Evolutionary conservation across 2,888 invertebrate species (phyloP), one percentile per base, ranked within the genome.

Genomic region (Byasa hedistus): DNA sequence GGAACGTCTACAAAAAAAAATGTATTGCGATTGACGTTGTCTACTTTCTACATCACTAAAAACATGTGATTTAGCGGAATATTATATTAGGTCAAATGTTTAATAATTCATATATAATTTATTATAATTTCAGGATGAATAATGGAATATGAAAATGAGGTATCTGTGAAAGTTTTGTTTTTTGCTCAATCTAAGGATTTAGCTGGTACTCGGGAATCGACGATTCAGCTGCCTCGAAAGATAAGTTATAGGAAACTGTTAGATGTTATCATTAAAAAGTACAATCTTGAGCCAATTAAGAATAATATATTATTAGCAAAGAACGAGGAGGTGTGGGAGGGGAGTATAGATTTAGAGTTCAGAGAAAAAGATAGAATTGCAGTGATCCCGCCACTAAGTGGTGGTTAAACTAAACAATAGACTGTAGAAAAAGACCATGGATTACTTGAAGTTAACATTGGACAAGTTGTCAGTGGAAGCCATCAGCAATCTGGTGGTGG

Each of bases 371-470:
- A 98, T 91, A 96, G 95, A 84, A 93, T 98, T 70, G 98, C 98
- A 69, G 93, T 98, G 19, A 98, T 99, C 79, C 98, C 98, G 63
- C 98, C 98, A 0, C 92, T 99, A 61, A 98, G 98, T 87, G 98
- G 98, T 76, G 98, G 98, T 76, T 96, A 93, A 91, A 39, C 68
- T 23, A 36, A 59, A 15, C 12, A 1, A n/a, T n/a, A 51, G 21
- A 7, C 21, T 21, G n/a, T n/a, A 57, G 21, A 3, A 57, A 21
- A 21, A 24, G n/a, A 15, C 12, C 19, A 96, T 96, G 94, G 94
- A 97, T 88, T 92, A 94, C 72, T 77, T 97, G 22, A 93, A 95
- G 78, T 81, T 98, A 58, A 93, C 94, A 0, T 79, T 92, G 0
- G 94, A 95, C 52, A 93, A 93, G 75, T 86, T 98, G 54, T 93